Evolutionary conservation across 2,888 invertebrate species (phyloP).

Genomic region (Volucella bombylans): DNA sequence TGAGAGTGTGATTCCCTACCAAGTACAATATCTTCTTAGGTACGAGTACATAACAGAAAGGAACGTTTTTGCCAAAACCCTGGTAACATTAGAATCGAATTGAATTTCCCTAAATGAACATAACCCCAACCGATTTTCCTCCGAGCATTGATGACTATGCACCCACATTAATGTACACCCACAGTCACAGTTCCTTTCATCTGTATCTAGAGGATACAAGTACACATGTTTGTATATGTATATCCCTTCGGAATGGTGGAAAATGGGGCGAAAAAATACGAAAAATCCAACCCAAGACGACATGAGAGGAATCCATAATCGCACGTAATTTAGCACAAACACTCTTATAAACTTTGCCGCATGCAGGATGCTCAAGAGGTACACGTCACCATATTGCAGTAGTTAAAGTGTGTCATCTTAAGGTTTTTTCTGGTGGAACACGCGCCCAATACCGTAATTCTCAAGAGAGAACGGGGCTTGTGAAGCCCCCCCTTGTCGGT

Average conservation of each 20-base stretch:
- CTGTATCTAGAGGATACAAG: conserved; percentile 31
- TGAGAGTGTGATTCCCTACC: not conserved
- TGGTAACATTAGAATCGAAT: conserved; percentile 27
- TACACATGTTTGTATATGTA: not conserved
- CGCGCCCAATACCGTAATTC: not conserved
- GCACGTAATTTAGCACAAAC: conserved; percentile 65
- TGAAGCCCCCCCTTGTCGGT: conserved; percentile 1
- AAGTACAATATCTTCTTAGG: not conserved
- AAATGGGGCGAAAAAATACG: conserved; percentile 7
- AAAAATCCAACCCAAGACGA: conserved; percentile 49
- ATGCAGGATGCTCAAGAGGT: conserved; percentile 36
- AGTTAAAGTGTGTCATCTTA: conserved; percentile 45
- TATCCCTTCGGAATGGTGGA: conserved; percentile 9
- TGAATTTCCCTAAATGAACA: conserved; percentile 1
- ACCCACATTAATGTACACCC: conserved; percentile 18
- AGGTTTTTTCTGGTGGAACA: not conserved
- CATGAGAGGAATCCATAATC: conserved; percentile 66
- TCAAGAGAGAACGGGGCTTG: conserved; percentile 8
- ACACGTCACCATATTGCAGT: conserved; percentile 34
- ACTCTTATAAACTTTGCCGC: conserved; percentile 42
- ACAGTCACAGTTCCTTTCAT: not conserved
- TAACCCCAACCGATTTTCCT: not conserved
- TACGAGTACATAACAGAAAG: too few species aligned
- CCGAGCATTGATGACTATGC: conserved; percentile 6
- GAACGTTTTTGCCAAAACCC: conserved; percentile 11